Evolutionary conservation across 2,888 invertebrate species (phyloP), one percentile per base, ranked within the genome.

Genomic region (Macrophya annulata): DNA sequence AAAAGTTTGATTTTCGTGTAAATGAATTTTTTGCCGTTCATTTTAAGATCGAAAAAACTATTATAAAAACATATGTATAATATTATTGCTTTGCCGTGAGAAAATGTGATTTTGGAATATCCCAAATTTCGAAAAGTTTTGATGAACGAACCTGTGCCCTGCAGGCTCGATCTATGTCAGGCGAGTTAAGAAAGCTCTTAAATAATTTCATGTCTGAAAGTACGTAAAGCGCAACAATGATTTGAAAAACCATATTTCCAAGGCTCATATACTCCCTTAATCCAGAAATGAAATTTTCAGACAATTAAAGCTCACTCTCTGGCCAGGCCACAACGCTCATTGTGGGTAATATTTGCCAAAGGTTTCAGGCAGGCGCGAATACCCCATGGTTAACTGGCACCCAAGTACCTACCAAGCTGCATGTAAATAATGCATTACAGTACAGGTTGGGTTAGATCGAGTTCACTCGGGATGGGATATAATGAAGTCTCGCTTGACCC

Each of bases 401-500:
- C 68, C 48, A 68, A 62, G 79, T 81, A 81, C 43, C 71, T 40
- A 71, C 72, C 43, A 45, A 45, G 68, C 83, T 83, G 83, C 83
- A 71, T 71, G 83, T 83, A 71, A 83, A 83, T 71, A 83, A 68
- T 83, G 83, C 83, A 83, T 83, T 83, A 83, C 79, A 68, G 83
- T 31, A 51, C 68, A 68, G 68, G 83, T 45, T 68, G 21, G 83
- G 83, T 68, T 83, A 5, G 83, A 83, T 65, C 65, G 65, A 83
- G 83, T 83, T 83, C 68, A 48, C 83, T 62, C 25, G 77, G 84
- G 81, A 17, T 81, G 79, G 86, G 76, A 79, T 84, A 86, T 87
- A 86, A 87, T 85, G 84, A 86, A 87, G 72, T 85, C 59, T 71
- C 68, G 84, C 85, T 85, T 76, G 85, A 84, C 85, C 86, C 84